These are phyloP conservation scores for Grapholita molesta DNA, from an alignment of 1,140 invertebrate species.

Conservation along the genomic window DNA sequence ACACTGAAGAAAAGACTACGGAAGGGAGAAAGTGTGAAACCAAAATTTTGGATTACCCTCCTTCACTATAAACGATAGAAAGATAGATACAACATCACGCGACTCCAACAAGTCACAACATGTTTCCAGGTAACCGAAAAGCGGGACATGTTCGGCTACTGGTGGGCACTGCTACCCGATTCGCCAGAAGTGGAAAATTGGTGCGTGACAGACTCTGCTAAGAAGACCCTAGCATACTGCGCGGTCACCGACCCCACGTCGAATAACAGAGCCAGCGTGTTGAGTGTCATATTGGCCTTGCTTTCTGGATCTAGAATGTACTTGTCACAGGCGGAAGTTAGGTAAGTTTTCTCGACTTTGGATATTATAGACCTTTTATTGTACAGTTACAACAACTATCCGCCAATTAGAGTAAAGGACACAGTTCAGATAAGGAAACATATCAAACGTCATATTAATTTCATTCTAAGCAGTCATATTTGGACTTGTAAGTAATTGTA, in stretches of 20 bases:
- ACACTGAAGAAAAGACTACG: too few species aligned
- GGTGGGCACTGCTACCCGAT: constrained; percentile 70
- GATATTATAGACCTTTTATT: too few species aligned
- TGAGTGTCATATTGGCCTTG: constrained; percentile 65
- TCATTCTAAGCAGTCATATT: too few species aligned
- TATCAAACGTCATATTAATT: too few species aligned
- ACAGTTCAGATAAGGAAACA: too few species aligned
- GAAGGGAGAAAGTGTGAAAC: too few species aligned
- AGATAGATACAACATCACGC: too few species aligned
- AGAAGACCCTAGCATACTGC: constrained; percentile 61
- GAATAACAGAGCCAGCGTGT: constrained; percentile 53
- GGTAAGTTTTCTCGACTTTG: constrained; percentile 51
- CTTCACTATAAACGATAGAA: too few species aligned
- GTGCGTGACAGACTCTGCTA: constrained; percentile 45
- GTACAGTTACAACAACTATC: too few species aligned
- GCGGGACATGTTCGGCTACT: constrained; percentile 71
- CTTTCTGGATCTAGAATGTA: constrained; percentile 63
- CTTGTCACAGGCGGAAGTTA: constrained; percentile 67
- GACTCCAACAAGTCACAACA: constrained; percentile 18
- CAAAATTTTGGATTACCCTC: too few species aligned
- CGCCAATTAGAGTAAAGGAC: too few species aligned
- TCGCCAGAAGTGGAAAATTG: constrained; percentile 51
- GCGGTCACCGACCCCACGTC: constrained; percentile 61
- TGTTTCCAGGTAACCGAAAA: constrained; percentile 64
- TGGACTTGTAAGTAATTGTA: too few species aligned